phyloP scores from a whole-genome alignment of 2,888 invertebrate species.

The Nymphalis polychloros region DNA sequence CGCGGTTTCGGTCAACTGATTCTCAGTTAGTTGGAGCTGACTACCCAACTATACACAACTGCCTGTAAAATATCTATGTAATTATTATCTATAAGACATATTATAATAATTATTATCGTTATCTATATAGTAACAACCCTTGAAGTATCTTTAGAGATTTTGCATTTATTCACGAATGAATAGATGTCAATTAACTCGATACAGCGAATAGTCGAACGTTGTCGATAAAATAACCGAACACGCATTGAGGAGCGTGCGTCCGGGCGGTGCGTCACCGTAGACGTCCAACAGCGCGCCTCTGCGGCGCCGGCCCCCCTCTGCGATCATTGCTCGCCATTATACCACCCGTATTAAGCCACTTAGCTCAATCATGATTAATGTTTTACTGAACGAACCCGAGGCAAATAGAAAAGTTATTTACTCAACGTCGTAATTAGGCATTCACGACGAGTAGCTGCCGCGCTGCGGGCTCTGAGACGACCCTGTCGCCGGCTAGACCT shows the following conservation, averaged over 20 bases:
- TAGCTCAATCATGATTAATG: constrained; percentile 83
- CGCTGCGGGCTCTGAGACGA: constrained; percentile 68
- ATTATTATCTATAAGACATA: background rate
- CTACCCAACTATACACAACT: constrained; percentile 1
- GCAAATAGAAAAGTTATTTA: constrained; percentile 81
- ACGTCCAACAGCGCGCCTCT: constrained; percentile 67
- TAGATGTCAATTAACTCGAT: constrained; percentile 18
- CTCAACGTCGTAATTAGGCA: constrained; percentile 79
- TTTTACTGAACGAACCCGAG: constrained; percentile 74
- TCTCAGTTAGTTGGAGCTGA: constrained; percentile 18
- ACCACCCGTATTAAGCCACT: constrained; percentile 82
- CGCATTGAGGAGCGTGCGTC: constrained; percentile 17
- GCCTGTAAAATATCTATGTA: constrained; percentile 5
- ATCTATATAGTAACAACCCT: background rate
- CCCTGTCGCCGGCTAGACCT: constrained; percentile 70
- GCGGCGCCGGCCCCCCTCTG: constrained; percentile 74
- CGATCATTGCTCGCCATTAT: constrained; percentile 80
- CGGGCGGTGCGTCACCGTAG: constrained; percentile 56
- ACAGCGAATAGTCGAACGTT: constrained; percentile 16
- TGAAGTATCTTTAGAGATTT: background rate
- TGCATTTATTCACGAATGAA: constrained; percentile 1
- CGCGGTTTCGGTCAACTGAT: constrained; percentile 51
- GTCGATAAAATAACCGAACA: constrained; percentile 20
- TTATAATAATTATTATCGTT: background rate
- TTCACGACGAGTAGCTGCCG: constrained; percentile 69